Base-by-base conservation (phyloP, 1,140 invertebrate species). In the Listronotus oregonensis region DNA sequence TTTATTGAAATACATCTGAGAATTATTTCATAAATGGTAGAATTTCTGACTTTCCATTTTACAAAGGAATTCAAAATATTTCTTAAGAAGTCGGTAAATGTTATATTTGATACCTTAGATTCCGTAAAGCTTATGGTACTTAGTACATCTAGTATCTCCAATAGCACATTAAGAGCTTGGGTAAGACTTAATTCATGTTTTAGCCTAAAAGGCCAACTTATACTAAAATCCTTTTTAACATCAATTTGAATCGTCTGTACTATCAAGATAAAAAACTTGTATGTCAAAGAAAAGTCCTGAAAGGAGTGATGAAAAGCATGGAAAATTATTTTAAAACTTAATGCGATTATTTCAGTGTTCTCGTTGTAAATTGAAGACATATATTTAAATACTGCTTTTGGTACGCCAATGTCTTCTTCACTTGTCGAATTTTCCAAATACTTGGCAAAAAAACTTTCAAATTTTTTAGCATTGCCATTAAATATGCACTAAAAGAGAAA, bases 221-320 rank as follows among this genome's bases (percentile, higher is more conserved):
- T 31, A 10, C 44, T 55, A 50, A 69, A 68, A 37, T 71, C 52
- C 51, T n/a, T 21, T 66, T 51, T 63, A 39, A 67, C 5, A 51
- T 71, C 56, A 64, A 78, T 76, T 58, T 73, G 68, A 39, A 71
- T 18, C 17, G 73, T 43, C 52, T 74, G 42, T 12, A 69, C n/a
- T 14, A 75, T 46, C 17, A 75, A 21, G 21, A 73, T 37, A 12
- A 73, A 71, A 44, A 71, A 74, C 62, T 74, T 69, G 57, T 70
- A 75, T 32, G 56, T 55, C 15, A 54, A 49, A 27, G 34, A 9
- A 46, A 67, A 66, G 58, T 74, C 61, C 50, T 70, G 57, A 43
- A 67, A 70, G 21, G 64, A 27, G 18, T 51, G 40, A 27, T 18
- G 49, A 59, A 75, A 66, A 52, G 73, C 67, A 56, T 72, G 15